phyloP scores from a whole-genome alignment of 1,140 invertebrate species.

The Gonioctena quinquepunctata region DNA sequence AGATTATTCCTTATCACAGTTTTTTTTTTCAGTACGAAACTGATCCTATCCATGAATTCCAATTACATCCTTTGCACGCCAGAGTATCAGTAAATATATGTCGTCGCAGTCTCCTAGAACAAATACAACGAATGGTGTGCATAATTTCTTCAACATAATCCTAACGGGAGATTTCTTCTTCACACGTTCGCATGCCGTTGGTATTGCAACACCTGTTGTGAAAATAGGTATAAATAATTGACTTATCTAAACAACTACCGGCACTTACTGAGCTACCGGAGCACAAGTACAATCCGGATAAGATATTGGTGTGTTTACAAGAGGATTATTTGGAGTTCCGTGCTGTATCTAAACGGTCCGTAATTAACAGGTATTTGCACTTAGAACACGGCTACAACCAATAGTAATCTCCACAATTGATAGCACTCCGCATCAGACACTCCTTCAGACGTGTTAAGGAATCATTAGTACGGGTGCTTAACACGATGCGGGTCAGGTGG shows the following conservation, averaged over 20 bases:
- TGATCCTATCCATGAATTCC: no score
- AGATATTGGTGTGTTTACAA: conserved; percentile 44
- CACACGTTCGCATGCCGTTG: no score
- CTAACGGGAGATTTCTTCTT: no score
- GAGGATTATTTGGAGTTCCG: conserved; percentile 25
- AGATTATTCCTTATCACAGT: no score
- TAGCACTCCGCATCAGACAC: background rate
- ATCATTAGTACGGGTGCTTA: background rate
- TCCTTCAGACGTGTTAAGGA: background rate
- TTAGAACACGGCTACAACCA: conserved; percentile 16
- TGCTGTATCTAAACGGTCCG: conserved; percentile 21
- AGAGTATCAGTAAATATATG: no score
- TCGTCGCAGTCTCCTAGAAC: no score
- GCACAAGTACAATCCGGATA: conserved; percentile 30
- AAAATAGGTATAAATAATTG: conserved; percentile 23
- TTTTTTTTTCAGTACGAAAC: no score
- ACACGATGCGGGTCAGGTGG: no score
- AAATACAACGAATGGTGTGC: no score
- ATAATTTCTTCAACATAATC: no score
- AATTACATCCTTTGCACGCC: no score
- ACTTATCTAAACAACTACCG: conserved; percentile 31
- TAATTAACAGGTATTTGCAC: conserved; percentile 29
- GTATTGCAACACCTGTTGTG: background rate
- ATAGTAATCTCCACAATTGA: conserved; percentile 11
- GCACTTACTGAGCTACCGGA: conserved; percentile 28